Conservation (phyloP, 2,113 vertebrate species). For the Orientallactaga bullata region DNA sequence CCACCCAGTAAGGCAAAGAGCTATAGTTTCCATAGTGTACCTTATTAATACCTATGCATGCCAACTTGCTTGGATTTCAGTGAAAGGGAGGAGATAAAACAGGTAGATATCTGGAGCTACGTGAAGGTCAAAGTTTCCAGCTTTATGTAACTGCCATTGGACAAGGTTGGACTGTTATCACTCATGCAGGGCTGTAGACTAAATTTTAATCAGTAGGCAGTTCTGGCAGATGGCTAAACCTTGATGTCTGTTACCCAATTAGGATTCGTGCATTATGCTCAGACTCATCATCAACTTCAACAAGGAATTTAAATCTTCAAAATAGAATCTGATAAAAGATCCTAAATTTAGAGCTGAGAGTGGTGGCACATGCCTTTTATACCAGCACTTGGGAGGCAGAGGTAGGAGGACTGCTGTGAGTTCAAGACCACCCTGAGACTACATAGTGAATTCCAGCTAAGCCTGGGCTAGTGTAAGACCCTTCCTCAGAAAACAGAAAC, state of each 20-base stretch:
- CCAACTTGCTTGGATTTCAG: not conserved
- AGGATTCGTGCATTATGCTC: slow-evolving; percentile 22
- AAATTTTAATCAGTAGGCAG: slow-evolving; percentile 4
- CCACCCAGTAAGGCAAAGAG: not conserved
- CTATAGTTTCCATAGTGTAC: not conserved
- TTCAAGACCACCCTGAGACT: too few species aligned
- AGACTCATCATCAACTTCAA: not conserved
- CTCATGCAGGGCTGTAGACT: not conserved
- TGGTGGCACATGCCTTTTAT: too few species aligned
- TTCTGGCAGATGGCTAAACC: not conserved
- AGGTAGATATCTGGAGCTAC: not conserved
- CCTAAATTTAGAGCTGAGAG: not conserved
- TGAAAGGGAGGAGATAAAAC: not conserved
- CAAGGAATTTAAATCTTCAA: slow-evolving; percentile 1
- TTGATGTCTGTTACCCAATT: not conserved
- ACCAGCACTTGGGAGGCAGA: too few species aligned
- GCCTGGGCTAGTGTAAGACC: too few species aligned
- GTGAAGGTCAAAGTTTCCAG: slow-evolving; percentile 10
- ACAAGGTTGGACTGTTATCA: not conserved
- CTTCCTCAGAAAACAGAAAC: too few species aligned
- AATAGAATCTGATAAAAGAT: not conserved
- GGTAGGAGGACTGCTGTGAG: too few species aligned
- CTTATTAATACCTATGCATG: not conserved
- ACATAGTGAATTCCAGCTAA: too few species aligned
- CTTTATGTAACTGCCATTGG: not conserved